Conservation (phyloP, 2,888 invertebrate genomes). For the Belgica antarctica region DNA sequence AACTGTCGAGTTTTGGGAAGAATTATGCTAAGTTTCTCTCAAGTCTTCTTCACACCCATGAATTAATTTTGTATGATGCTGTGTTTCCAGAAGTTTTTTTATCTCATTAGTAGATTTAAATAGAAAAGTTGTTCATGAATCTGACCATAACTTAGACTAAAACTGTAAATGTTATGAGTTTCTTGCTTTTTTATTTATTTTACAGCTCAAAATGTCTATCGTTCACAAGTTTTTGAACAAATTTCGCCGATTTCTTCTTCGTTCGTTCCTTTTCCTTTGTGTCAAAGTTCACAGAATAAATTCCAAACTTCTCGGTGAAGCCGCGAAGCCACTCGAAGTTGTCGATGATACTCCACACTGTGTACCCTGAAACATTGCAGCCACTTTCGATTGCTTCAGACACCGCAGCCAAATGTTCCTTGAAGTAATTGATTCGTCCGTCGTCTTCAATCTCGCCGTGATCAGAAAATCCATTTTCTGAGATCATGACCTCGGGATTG, state of each 20-base stretch:
- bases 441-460: conserved; percentile 48
- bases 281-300: conserved; percentile 64
- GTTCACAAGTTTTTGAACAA: conserved; percentile 24
- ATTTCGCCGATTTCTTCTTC: conserved; percentile 60
- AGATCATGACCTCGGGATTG: conserved; percentile 57
- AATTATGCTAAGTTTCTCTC: too few species aligned
- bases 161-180: too few species aligned
- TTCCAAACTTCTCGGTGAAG: conserved; percentile 60
- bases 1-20: too few species aligned
- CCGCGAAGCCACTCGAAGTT: conserved; percentile 51
- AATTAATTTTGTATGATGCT: too few species aligned
- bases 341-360: conserved; percentile 51
- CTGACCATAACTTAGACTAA: too few species aligned
- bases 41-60: too few species aligned
- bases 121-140: too few species aligned
- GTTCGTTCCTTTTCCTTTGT: conserved; percentile 59
- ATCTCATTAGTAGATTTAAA: too few species aligned
- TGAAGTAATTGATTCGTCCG: conserved; percentile 48
- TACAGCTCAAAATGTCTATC: conserved; percentile 17
- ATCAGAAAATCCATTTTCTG: conserved; percentile 59
- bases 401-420: conserved; percentile 49
- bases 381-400: conserved; percentile 49
- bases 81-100: too few species aligned
- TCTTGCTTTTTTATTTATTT: too few species aligned
- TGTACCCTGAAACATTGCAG: conserved; percentile 49